A percentile compares a stretch with the other conserved stretches of the same genome.
Evolutionary conservation across 2,888 invertebrate species (phyloP).

Genomic region (Drosophila barbarae): DNA sequence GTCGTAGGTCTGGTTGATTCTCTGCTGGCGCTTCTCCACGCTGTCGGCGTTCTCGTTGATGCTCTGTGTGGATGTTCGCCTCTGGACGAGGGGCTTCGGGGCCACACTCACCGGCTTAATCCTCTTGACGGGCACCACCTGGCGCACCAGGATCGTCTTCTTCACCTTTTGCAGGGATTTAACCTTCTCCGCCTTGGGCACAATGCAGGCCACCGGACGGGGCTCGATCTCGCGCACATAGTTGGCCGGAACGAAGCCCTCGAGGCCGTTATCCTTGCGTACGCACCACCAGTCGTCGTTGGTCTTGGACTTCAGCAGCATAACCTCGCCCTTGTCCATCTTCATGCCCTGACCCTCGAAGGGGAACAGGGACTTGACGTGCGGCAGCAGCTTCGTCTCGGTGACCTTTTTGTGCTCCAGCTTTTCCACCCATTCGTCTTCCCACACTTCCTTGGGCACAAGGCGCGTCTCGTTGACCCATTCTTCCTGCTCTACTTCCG

Average conservation of each 20-base stretch:
- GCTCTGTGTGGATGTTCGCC: conserved; percentile 78
- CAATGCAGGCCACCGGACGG: conserved; percentile 89
- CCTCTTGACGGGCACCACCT: conserved; percentile 89
- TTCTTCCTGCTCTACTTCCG: conserved; percentile 85
- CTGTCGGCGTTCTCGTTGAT: conserved; percentile 85
- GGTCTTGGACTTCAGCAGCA: conserved; percentile 95
- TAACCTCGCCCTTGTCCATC: conserved; percentile 92
- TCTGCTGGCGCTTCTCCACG: conserved; percentile 88
- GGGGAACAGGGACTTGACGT: conserved; percentile 91
- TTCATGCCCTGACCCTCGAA: conserved; percentile 96
- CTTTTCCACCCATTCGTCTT: conserved; percentile 92
- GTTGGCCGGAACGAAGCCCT: conserved; percentile 98
- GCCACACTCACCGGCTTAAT: conserved; percentile 80
- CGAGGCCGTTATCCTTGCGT: conserved; percentile 92
- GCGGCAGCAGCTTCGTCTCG: conserved; percentile 92
- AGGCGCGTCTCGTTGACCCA: conserved; percentile 89
- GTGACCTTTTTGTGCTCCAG: conserved; percentile 91
- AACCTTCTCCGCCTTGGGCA: conserved; percentile 91
- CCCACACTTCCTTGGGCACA: conserved; percentile 95
- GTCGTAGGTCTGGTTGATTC: conserved; percentile 90
- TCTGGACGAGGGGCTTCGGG: conserved; percentile 78
- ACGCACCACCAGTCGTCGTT: conserved; percentile 99
- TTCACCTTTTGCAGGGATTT: conserved; percentile 91
- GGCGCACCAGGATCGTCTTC: conserved; percentile 92
- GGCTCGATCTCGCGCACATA: conserved; percentile 96